Evolutionary conservation across 2,888 invertebrate genomes (phyloP).

Genomic region (Mantis religiosa): DNA sequence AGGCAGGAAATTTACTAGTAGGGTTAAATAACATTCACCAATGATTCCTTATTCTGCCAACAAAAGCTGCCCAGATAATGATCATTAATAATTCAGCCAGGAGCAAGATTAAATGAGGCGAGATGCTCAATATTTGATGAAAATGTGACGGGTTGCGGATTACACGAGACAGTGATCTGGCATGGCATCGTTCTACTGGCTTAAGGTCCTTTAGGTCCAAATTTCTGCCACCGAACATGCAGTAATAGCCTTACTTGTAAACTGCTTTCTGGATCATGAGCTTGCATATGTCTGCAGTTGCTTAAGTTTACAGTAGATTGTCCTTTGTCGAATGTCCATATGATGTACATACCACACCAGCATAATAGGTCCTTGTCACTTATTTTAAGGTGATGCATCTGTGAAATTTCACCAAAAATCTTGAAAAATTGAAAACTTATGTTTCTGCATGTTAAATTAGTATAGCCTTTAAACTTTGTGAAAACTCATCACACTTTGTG

Average conservation of each 20-base stretch:
- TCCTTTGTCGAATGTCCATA: neutral
- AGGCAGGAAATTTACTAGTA: too few species aligned
- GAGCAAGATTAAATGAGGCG: neutral
- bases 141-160: neutral
- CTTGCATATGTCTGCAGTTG: neutral
- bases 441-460: too few species aligned
- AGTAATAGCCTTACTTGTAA: neutral
- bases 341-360: too few species aligned
- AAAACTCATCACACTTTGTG: too few species aligned
- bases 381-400: too few species aligned
- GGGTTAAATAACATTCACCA: neutral
- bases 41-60: neutral
- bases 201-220: neutral
- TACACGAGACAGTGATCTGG: neutral
- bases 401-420: too few species aligned
- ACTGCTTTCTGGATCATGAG: neutral
- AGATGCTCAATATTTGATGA: neutral
- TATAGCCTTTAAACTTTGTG: too few species aligned
- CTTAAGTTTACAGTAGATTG: neutral
- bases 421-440: too few species aligned
- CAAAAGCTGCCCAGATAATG: too few species aligned
- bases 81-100: neutral
- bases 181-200: neutral
- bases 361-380: too few species aligned
- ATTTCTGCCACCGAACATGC: neutral